Conservation (phyloP, 2,888 invertebrate genomes). For the Pteria penguin region DNA sequence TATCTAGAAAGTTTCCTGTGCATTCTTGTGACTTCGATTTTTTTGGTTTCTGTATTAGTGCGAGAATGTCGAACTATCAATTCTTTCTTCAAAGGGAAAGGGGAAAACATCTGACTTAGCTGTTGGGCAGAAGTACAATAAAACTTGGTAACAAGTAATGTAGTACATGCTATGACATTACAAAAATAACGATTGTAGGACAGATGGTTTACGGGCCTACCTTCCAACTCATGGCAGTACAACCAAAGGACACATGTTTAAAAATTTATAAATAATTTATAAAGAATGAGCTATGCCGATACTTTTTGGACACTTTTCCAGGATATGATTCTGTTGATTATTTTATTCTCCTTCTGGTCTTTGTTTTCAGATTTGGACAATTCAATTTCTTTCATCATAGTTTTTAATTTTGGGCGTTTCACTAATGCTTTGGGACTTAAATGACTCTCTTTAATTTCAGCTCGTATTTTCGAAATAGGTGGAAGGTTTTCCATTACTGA, state of each 20-base stretch:
- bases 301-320: background rate
- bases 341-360: no score
- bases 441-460: background rate
- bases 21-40: background rate
- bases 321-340: background rate
- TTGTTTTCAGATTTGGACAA: no score
- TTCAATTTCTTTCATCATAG: background rate
- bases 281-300: background rate
- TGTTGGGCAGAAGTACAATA: no score
- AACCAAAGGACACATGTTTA: no score
- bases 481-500: background rate
- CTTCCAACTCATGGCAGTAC: no score
- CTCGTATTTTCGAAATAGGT: background rate
- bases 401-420: background rate
- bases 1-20: background rate
- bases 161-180: no score
- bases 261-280: no score
- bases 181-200: no score
- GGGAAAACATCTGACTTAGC: no score
- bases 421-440: background rate
- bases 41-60: background rate
- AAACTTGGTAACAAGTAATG: no score
- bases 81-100: background rate
- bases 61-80: background rate
- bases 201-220: no score